Evolutionary conservation across 2,113 vertebrate species (phyloP).

Genomic region (Sebastes fasciatus): DNA sequence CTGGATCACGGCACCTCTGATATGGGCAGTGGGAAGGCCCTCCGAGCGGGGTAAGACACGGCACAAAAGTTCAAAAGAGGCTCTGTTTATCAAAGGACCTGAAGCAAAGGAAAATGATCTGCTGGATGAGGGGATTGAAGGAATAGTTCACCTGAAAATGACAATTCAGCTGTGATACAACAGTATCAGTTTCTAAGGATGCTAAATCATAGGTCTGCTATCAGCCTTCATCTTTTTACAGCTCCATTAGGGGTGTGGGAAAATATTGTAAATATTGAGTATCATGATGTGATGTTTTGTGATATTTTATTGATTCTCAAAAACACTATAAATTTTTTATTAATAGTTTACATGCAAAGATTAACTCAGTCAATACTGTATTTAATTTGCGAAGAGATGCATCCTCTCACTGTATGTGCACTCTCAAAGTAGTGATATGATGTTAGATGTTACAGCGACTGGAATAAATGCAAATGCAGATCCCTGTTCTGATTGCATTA

Average conservation of each 20-base stretch:
- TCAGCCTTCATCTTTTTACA: slow-evolving; percentile 2
- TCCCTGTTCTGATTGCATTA: too few species aligned
- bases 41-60: slow-evolving; percentile 46
- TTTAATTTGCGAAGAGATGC: too few species aligned
- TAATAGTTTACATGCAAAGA: too few species aligned
- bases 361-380: too few species aligned
- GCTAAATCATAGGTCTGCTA: not conserved
- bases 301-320: too few species aligned
- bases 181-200: not conserved
- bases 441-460: too few species aligned
- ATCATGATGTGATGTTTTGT: too few species aligned
- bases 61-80: slow-evolving; percentile 62
- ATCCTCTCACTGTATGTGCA: too few species aligned
- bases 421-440: too few species aligned
- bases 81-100: slow-evolving; percentile 52
- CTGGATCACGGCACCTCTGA: slow-evolving; percentile 63
- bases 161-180: not conserved
- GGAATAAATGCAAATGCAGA: too few species aligned
- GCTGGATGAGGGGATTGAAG: slow-evolving; percentile 20
- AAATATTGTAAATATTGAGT: too few species aligned
- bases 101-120: slow-evolving; percentile 64
- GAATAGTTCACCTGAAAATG: not conserved
- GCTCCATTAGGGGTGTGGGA: not conserved
- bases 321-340: too few species aligned
- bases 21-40: slow-evolving; percentile 53